Evolutionary conservation across 2,113 vertebrate species (phyloP), one percentile per base, ranked within the genome.

Genomic region (Notothenia rossii): DNA sequence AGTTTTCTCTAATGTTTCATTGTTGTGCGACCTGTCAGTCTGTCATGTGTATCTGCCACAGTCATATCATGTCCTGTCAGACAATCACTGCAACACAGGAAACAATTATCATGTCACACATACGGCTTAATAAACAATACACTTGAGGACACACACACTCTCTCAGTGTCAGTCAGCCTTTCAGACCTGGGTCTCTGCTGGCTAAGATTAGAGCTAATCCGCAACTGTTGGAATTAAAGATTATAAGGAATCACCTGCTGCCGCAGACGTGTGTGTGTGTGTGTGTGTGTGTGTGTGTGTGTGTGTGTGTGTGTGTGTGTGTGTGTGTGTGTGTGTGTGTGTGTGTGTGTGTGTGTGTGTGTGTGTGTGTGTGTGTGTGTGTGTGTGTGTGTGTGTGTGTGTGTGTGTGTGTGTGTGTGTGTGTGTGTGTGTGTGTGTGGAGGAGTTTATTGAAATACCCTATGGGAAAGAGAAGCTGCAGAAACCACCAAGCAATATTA

Each of bases 211-310:
- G 77, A 73, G 82, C 82, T 93, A 93, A 93, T 93, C 91, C 91
- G 83, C 86, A 84, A 91, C 86, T 88, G 90, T 90, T 92, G 87
- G 89, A 86, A 90, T 91, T 85, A 94, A 91, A 92, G 89, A 92
- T 92, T 92, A 92, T 82, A 92, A 91, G 89, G 86, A 93, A 89
- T 91, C 86, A 91, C 91, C 92, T 91, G 89, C 91, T 88, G 83
- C 85, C 1, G 45, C 72, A 72, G 82, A 59, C 8, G 25, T 69
- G 56, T 56, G 61, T 72, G 69, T 33, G n/a, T 64, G 72, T 29
- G 54, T 53, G 48, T 83, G 68, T 69, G 63, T 66, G 22, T 43
- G 56, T 18, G 53, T 48, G 76, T 64, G 66, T 13, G 43, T 4
- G 36, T 2, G 0, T 68, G 72, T 66, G 22, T 43, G 56, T 18